A percentile compares a stretch with the other conserved stretches of the same genome.
Evolutionary conservation across 2,888 invertebrate genomes (phyloP).

Genomic region (Cantharis lateralis): DNA sequence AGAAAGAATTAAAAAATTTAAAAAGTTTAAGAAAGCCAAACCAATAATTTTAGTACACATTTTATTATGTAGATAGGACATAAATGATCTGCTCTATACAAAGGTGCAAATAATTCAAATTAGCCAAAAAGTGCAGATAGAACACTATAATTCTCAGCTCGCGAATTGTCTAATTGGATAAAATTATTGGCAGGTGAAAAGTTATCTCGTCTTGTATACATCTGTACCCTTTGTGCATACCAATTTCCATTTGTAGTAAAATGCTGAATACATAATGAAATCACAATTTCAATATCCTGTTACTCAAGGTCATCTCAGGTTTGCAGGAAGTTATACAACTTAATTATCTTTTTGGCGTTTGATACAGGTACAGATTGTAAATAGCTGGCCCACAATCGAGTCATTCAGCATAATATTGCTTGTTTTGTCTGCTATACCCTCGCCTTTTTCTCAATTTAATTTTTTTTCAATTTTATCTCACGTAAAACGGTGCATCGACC

Average conservation of each 20-base stretch:
- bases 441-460: no score
- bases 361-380: not conserved
- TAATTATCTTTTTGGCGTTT: not conserved
- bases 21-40: no score
- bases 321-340: constrained; percentile 8
- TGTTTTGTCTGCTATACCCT: no score
- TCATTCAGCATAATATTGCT: not conserved
- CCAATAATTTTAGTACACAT: no score
- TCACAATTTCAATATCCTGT: constrained; percentile 20
- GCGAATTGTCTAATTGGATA: not conserved
- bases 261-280: constrained; percentile 1
- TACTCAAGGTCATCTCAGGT: constrained; percentile 10
- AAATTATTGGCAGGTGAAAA: not conserved
- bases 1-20: no score
- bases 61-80: no score
- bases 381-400: not conserved
- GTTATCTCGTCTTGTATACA: not conserved
- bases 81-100: no score
- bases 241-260: not conserved
- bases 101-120: no score
- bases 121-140: no score
- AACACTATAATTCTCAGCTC: no score
- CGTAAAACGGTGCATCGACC: not conserved
- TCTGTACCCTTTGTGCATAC: not conserved
- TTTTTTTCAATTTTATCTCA: no score